These are phyloP conservation scores for Anniella stebbinsi DNA, from an alignment of 2,797 vertebrate genomes.

Conservation along the genomic window DNA sequence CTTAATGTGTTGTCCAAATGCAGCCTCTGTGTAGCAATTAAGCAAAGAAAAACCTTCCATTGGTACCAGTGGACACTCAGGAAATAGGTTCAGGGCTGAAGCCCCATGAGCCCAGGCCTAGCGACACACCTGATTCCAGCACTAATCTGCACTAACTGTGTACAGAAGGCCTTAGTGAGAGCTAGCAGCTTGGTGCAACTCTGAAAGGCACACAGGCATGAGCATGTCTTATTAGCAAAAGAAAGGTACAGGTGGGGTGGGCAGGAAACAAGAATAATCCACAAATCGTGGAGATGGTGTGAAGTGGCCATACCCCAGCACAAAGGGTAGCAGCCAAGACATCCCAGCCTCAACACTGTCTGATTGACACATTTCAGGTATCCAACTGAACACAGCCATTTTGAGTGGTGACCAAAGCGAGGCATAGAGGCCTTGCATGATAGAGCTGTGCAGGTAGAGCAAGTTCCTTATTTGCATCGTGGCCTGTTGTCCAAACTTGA, in stretches of 20 bases:
- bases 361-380: fast-evolving
- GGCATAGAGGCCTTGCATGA: neutral
- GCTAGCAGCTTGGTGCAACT: neutral
- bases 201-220: neutral
- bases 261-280: neutral
- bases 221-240: neutral
- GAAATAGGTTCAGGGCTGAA: too few species aligned
- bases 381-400: neutral
- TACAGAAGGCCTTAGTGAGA: neutral
- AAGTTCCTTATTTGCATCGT: neutral
- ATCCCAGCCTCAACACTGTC: neutral
- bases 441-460: neutral
- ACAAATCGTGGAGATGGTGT: neutral
- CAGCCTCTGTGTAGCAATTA: too few species aligned
- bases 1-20: too few species aligned
- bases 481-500: neutral
- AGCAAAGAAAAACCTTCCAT: too few species aligned
- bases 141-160: neutral
- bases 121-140: neutral
- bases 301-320: neutral
- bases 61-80: too few species aligned
- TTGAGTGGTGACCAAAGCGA: fast-evolving
- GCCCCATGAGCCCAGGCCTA: too few species aligned
- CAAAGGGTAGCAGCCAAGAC: neutral
- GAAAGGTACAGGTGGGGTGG: neutral